Percentiles rank a stretch among this genome's conserved stretches.
Conservation (phyloP, 2,797 vertebrate genomes). For the Anguilla marmorata region DNA sequence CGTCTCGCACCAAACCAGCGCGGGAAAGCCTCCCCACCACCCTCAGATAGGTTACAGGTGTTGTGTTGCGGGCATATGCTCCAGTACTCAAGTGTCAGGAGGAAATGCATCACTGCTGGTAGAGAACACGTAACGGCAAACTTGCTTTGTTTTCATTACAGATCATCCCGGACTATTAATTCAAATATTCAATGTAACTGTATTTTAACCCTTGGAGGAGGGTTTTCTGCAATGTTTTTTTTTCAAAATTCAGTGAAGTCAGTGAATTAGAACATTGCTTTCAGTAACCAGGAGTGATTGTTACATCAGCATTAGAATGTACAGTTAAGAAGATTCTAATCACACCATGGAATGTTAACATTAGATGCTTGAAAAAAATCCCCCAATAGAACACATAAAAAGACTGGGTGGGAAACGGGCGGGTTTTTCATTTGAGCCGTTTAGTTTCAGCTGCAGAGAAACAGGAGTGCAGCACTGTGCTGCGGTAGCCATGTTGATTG, state of each 20-base stretch:
- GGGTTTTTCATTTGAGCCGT: neutral
- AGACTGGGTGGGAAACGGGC: neutral
- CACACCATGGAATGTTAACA: neutral
- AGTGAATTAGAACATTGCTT: no score
- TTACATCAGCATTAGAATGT: no score
- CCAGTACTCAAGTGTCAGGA: neutral
- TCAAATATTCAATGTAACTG: neutral
- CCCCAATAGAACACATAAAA: neutral
- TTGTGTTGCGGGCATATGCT: neutral
- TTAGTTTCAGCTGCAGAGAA: conserved; percentile 58
- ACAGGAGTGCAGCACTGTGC: conserved; percentile 63
- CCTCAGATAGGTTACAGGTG: neutral
- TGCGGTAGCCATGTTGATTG: conserved; percentile 58
- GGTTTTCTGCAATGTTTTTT: no score
- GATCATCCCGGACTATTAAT: neutral
- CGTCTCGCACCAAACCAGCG: neutral
- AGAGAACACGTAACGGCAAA: neutral
- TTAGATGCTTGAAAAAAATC: neutral
- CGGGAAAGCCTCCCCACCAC: neutral
- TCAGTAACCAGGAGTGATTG: no score
- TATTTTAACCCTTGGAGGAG: no score
- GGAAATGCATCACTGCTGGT: neutral
- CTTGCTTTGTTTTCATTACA: neutral
- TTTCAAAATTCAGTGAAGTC: no score
- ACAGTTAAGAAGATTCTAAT: no score